phyloP scores from a whole-genome alignment of 2,113 vertebrate genomes.

The Crypturellus undulatus region DNA sequence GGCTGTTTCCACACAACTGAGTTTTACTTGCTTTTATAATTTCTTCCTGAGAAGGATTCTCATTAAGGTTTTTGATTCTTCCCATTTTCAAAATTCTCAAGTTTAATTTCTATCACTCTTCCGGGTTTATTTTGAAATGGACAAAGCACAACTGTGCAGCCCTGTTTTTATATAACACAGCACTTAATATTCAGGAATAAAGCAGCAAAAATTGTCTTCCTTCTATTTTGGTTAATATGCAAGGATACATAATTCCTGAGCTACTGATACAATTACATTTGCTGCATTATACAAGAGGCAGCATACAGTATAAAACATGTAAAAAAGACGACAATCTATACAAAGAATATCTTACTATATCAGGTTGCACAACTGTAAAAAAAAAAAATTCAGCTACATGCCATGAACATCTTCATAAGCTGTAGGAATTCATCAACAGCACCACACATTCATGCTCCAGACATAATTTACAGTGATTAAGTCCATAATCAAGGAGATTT shows the following conservation, averaged over 20 bases:
- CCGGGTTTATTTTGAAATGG: background rate
- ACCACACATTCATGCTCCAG: background rate
- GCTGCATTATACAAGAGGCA: background rate
- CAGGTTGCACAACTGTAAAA: background rate
- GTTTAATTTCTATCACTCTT: background rate
- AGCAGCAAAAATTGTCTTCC: background rate
- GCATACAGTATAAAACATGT: background rate
- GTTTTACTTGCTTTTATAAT: background rate
- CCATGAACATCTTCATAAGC: background rate
- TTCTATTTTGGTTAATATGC: background rate
- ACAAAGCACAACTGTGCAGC: background rate
- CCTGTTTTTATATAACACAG: background rate
- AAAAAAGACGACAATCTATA: background rate
- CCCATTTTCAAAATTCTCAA: background rate
- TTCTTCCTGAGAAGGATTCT: background rate
- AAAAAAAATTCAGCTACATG: background rate
- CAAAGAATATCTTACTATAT: background rate
- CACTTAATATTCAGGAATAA: background rate
- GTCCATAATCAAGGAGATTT: background rate
- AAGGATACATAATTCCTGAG: background rate
- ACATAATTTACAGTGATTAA: background rate
- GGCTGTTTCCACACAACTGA: background rate
- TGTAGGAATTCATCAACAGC: background rate
- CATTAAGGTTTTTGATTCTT: background rate
- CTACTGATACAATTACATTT: background rate